Percentiles rank a stretch among this genome's conserved stretches.
phyloP scores from a whole-genome alignment of 2,113 vertebrate genomes.

The Melanerpes aurifrons region DNA sequence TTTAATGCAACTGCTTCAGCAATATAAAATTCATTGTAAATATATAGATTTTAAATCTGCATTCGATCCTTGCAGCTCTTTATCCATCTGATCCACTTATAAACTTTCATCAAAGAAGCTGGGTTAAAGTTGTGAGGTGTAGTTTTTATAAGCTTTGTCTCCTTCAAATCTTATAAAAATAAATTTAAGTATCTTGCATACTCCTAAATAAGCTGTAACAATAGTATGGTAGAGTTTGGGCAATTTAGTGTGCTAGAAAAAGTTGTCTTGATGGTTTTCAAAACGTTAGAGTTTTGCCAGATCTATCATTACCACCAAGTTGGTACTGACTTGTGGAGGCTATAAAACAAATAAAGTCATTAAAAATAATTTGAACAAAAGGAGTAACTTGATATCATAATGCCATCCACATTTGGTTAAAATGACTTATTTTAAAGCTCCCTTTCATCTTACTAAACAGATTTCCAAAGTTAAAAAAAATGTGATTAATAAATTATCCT shows the following conservation, averaged over 20 bases:
- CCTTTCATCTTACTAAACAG: constrained; percentile 86
- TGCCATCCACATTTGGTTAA: constrained; percentile 82
- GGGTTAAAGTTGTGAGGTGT: neutral
- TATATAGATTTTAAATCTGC: constrained; percentile 66
- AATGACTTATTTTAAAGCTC: constrained; percentile 82
- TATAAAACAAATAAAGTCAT: constrained; percentile 85
- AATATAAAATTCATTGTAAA: constrained; percentile 68
- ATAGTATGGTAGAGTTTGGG: constrained; percentile 49
- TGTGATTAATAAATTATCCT: constrained; percentile 89
- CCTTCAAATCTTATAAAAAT: constrained; percentile 68
- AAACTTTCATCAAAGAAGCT: constrained; percentile 62
- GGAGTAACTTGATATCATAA: constrained; percentile 83
- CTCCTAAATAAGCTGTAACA: constrained; percentile 69
- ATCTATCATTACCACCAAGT: constrained; percentile 78
- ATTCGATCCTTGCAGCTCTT: constrained; percentile 59
- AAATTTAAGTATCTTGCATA: constrained; percentile 69
- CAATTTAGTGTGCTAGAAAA: constrained; percentile 62
- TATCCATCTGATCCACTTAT: constrained; percentile 43
- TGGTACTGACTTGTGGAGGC: constrained; percentile 78
- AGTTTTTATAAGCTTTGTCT: constrained; percentile 72
- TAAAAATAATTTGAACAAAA: constrained; percentile 88
- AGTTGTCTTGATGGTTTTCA: constrained; percentile 54
- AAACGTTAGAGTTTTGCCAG: constrained; percentile 74
- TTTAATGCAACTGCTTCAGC: constrained; percentile 66
- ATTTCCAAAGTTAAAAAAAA: constrained; percentile 82